phyloP scores from a whole-genome alignment of 2,113 vertebrate genomes.

The Heptranchias perlo region DNA sequence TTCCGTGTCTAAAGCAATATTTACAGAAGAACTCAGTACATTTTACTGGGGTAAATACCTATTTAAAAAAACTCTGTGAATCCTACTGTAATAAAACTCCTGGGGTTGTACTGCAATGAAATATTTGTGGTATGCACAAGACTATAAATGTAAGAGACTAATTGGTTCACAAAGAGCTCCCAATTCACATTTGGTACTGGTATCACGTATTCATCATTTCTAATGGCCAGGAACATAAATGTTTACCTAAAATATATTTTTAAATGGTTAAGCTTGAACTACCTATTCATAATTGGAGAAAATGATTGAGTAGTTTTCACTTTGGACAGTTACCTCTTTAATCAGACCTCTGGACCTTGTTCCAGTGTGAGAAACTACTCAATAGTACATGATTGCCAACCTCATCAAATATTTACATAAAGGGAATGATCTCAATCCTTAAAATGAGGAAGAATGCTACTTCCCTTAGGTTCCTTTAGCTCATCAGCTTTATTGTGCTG shows the following conservation, averaged over 20 bases:
- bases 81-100: neutral
- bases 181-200: constrained; percentile 18
- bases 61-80: neutral
- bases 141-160: neutral
- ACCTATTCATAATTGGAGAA: neutral
- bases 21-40: neutral
- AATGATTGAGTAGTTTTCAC: constrained; percentile 4
- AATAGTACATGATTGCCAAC: neutral
- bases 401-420: constrained; percentile 21
- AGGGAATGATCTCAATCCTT: neutral
- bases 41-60: neutral
- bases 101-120: neutral
- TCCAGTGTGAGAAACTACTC: neutral
- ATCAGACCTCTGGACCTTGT: neutral
- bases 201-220: neutral
- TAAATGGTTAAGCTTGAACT: neutral
- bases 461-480: neutral
- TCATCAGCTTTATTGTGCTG: neutral
- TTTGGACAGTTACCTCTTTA: neutral
- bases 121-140: neutral
- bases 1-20: neutral
- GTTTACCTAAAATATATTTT: constrained; percentile 25
- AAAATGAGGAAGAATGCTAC: neutral
- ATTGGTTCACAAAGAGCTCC: neutral
- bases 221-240: constrained; percentile 16